Conservation (phyloP, 2,797 vertebrate species). For the Natrix natrix region DNA sequence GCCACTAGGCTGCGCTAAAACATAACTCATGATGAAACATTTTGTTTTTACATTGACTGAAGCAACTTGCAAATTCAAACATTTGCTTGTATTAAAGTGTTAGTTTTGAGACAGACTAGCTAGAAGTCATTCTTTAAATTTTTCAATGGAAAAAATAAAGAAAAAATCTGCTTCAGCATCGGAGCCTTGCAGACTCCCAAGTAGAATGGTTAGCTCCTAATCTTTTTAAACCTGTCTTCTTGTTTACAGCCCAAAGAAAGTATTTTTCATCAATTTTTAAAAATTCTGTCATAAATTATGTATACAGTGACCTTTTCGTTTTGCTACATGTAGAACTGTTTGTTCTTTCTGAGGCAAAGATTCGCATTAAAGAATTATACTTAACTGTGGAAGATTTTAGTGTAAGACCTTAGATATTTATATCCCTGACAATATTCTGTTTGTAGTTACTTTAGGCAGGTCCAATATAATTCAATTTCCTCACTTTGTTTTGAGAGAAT, state of each 20-base stretch:
- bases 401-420: background rate
- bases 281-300: constrained; percentile 32
- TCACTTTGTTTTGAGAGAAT: background rate
- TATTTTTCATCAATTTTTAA: constrained; percentile 28
- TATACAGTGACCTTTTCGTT: constrained; percentile 30
- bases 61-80: background rate
- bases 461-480: background rate
- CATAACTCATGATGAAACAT: constrained; percentile 43
- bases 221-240: background rate
- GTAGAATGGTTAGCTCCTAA: background rate
- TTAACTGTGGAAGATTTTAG: background rate
- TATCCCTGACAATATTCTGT: background rate
- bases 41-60: background rate
- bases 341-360: constrained; percentile 16
- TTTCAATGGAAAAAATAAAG: background rate
- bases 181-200: background rate
- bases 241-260: background rate
- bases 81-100: background rate
- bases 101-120: constrained; percentile 5
- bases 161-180: background rate
- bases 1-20: constrained; percentile 75
- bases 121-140: background rate
- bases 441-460: background rate
- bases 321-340: constrained; percentile 18
- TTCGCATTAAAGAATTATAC: background rate